A percentile compares a stretch with the other conserved stretches of the same genome.
These are phyloP conservation scores for Ptyas mucosa DNA, from an alignment of 2,113 vertebrate species.

Conservation along the genomic window DNA sequence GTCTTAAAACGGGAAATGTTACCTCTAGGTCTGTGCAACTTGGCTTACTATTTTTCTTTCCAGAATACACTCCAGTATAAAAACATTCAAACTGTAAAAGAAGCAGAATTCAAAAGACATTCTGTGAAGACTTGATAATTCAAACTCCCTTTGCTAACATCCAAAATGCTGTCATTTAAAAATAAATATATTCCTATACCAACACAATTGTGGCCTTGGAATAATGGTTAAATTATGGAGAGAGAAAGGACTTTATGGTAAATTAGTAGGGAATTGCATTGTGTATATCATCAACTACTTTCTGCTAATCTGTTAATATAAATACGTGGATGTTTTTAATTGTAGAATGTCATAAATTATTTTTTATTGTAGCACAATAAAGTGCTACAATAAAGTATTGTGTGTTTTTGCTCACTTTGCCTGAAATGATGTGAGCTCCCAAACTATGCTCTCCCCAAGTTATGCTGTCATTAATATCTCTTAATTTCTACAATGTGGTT, in stretches of 20 bases:
- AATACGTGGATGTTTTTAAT: background rate
- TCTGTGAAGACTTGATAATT: background rate
- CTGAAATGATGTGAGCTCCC: background rate
- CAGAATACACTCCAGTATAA: background rate
- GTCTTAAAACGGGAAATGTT: background rate
- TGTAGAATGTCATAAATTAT: background rate
- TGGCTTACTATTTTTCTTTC: background rate
- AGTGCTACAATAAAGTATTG: background rate
- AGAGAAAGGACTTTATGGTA: background rate
- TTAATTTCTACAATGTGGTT: background rate
- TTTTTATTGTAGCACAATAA: no score
- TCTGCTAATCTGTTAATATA: background rate
- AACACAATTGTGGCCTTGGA: background rate
- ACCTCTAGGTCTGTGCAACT: background rate
- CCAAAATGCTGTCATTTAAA: background rate
- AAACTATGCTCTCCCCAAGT: background rate
- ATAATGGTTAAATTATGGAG: background rate
- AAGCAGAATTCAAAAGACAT: background rate
- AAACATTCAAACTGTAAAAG: background rate
- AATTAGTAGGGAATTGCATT: background rate
- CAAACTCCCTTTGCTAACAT: background rate
- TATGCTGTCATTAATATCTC: background rate
- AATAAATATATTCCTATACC: no score
- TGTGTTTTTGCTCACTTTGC: background rate
- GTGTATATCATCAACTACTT: background rate